Conservation (phyloP, 2,113 vertebrate genomes). For the Lepus timidus region DNA sequence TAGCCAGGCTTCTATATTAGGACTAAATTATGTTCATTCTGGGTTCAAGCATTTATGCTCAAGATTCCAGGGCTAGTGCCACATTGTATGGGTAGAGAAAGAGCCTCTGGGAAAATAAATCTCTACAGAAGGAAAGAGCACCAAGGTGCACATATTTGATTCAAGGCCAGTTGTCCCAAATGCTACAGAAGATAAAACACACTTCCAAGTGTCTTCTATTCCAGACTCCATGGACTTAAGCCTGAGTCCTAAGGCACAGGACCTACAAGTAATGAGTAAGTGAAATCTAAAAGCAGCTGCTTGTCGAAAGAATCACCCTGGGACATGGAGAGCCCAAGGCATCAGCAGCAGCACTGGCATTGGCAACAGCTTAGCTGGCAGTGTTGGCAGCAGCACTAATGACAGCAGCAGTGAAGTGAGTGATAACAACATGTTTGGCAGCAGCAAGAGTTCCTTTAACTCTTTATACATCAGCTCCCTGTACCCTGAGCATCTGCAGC, state of each 20-base stretch:
- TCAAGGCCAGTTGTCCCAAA: conserved; percentile 30
- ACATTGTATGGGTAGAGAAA: neutral
- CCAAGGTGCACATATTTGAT: neutral
- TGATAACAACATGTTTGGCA: neutral
- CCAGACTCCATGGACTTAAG: neutral
- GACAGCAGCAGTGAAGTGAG: neutral
- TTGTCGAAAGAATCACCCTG: neutral
- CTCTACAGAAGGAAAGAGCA: neutral
- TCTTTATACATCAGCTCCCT: neutral
- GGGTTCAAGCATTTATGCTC: conserved; percentile 13
- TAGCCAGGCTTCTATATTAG: neutral
- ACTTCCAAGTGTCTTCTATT: neutral
- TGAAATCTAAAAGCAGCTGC: conserved; percentile 64
- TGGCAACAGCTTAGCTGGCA: neutral
- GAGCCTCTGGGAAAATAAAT: conserved; percentile 39
- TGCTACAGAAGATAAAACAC: neutral
- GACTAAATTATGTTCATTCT: neutral
- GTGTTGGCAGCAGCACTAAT: neutral
- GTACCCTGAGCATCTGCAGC: neutral
- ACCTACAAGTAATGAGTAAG: conserved; percentile 45
- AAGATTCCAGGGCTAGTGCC: conserved; percentile 27
- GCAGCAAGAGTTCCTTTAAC: neutral
- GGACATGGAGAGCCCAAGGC: neutral
- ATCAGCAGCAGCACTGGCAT: neutral
- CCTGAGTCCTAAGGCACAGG: conserved; percentile 14